Evolutionary conservation across 2,888 invertebrate species (phyloP).

Genomic region (Corbicula japonica): DNA sequence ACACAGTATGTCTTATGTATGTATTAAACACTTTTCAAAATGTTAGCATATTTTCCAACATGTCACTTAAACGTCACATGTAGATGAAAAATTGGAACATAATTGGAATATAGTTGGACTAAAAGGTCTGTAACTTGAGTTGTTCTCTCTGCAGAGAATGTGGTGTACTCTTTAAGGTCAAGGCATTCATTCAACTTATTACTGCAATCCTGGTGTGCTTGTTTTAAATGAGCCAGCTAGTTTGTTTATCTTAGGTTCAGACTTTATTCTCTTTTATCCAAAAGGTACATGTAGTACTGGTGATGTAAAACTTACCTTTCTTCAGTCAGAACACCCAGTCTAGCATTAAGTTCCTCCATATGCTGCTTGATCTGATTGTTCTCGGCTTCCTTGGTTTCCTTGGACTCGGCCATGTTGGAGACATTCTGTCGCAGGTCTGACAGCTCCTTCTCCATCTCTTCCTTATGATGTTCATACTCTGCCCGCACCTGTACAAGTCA

Average conservation of each 20-base stretch:
- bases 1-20: too few relatives aligned
- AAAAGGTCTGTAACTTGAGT: too few relatives aligned
- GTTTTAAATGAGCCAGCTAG: conserved; percentile 1
- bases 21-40: too few relatives aligned
- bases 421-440: conserved; percentile 47
- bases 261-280: too few relatives aligned
- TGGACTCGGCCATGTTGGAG: conserved; percentile 35
- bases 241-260: too few relatives aligned
- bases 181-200: neutral
- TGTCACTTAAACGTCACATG: too few relatives aligned
- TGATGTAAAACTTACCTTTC: conserved; percentile 26
- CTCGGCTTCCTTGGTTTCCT: conserved; percentile 46
- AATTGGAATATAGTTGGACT: too few relatives aligned
- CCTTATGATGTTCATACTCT: conserved; percentile 55
- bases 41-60: too few relatives aligned
- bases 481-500: conserved; percentile 36
- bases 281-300: neutral
- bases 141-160: too few relatives aligned
- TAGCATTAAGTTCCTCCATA: conserved; percentile 44
- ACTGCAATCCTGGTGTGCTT: neutral
- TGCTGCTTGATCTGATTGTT: conserved; percentile 43
- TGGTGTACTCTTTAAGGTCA: neutral
- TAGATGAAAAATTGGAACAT: too few relatives aligned
- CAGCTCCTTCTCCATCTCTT: conserved; percentile 58
- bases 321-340: conserved; percentile 32